Evolutionary conservation across 2,113 vertebrate species (phyloP).

Genomic region (Cochlearius cochlearius): DNA sequence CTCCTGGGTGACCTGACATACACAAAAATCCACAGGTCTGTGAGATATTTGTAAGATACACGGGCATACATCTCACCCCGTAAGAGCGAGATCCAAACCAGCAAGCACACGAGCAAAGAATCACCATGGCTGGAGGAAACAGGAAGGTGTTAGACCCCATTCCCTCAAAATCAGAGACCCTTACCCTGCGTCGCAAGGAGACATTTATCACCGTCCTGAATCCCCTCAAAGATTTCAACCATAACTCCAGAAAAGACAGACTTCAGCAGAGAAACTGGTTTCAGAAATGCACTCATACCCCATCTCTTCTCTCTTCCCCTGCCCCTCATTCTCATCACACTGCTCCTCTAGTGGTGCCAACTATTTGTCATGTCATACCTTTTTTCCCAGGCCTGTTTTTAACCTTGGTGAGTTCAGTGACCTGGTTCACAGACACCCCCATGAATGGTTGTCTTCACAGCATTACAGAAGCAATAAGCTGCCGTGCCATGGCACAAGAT

Average conservation of each 20-base stretch:
- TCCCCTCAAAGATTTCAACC: not conserved
- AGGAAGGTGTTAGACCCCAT: not conserved
- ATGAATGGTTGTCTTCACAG: not conserved
- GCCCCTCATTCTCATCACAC: not conserved
- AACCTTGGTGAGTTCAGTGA: not conserved
- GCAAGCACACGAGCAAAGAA: not conserved
- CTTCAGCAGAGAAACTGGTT: not conserved
- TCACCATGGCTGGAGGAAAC: not conserved
- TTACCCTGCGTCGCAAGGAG: not conserved
- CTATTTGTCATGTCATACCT: not conserved
- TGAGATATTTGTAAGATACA: not conserved
- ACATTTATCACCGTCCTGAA: not conserved
- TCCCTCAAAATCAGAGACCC: not conserved
- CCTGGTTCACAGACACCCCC: not conserved
- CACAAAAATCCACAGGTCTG: not conserved
- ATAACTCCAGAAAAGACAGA: not conserved
- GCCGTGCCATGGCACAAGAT: not conserved
- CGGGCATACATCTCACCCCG: rapidly evolving
- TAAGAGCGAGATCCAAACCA: not conserved
- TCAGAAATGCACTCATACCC: not conserved
- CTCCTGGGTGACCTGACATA: not conserved
- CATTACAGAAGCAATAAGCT: not conserved
- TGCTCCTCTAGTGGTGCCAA: not conserved
- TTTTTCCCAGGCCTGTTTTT: not conserved
- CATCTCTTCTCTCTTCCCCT: not conserved